Evolutionary conservation across 2,113 vertebrate genomes (phyloP), one percentile per base, ranked within the genome.

Genomic region (Dromas ardeola): DNA sequence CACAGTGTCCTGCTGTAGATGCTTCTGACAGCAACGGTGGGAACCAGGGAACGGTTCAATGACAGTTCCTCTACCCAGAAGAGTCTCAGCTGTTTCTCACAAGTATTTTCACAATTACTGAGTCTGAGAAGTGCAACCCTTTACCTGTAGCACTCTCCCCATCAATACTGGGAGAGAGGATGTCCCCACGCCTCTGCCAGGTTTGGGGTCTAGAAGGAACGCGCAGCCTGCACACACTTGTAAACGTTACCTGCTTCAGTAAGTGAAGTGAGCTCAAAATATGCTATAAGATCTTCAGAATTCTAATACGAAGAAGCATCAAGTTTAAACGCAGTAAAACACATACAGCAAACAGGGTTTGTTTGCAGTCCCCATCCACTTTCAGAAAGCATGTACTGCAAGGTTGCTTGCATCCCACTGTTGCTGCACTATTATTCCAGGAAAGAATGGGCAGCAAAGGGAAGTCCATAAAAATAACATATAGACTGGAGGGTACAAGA

Each of bases 1-100:
- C 43, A 19, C 3, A 11, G 16, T 15, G 34, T 20, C 0, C 0
- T 40, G 52, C 45, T 82, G 15, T 25, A 65, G 63, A 77, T 11
- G 21, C 15, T 65, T 21, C 38, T 45, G 59, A 25, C 59, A 58
- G 9, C 15, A 77, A 4, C 6, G 11, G 40, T 21, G 13, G 73
- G 50, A 88, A 65, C 26, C 13, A 40, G 42, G 30, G 8, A 88
- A 42, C 18, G n/a, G 47, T 36, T 36, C 43, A 62, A 9, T 15
- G 34, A 29, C 29, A 88, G 34, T 18, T 43, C 19, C 40, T 62
- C 58, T 30, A 50, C 15, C 15, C 42, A 62, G 30, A 66, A 42
- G 16, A 22, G 16, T 56, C 63, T 59, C 50, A 81, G 50, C 32
- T 77, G 50, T 42, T 92, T 62, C 67, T 70, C 53, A 42, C 27